Base-by-base conservation (phyloP, 2,113 vertebrate species). In the Corythaeola cristata region DNA sequence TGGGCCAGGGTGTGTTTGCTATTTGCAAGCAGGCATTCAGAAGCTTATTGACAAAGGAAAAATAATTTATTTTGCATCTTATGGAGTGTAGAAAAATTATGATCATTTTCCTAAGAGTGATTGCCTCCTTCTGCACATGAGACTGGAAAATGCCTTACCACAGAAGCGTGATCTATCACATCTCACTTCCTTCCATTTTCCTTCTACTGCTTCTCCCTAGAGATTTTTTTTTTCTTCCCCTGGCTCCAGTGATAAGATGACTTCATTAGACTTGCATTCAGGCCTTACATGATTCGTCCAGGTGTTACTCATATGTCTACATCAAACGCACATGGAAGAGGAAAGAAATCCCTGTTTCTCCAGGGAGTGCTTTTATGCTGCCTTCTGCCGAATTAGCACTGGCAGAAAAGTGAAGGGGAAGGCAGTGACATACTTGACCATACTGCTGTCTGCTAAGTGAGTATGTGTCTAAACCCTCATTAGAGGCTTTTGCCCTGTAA, bases 261-360 rank as follows among this genome's bases (percentile, higher is more conserved):
- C 58, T 92, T 97, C 80, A 93, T 91, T 45, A 63, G 15, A 72
- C 53, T 80, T 78, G 53, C 52, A 80, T 92, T 81, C 74, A 88
- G 59, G 41, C 53, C n/a, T 71, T 60, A 26, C 30, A 33, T 71
- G 84, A 92, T 82, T 87, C 83, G 94, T 60, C 45, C 93, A 93
- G 91, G 91, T 97, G 83, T 89, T 89, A 79, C 30, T 95, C 87
- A 50, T 55, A 80, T 35, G 55, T 74, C 75, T 94, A 21, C 56
- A 82, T 60, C 60, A 93, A 88, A 91, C 55, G 33, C 63, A 50
- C 37, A 33, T 2, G 2, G 66, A 55, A 85, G 47, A 86, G 26
- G 45, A 86, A 49, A 59, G 50, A 90, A 72, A 75, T 64, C 12
- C 12, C 66, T 85, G 5, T 37, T 87, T 93, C 83, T 92, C 59